Evolutionary conservation across 1,140 invertebrate species (phyloP), one percentile per base, ranked within the genome.

Genomic region (Homarus americanus): DNA sequence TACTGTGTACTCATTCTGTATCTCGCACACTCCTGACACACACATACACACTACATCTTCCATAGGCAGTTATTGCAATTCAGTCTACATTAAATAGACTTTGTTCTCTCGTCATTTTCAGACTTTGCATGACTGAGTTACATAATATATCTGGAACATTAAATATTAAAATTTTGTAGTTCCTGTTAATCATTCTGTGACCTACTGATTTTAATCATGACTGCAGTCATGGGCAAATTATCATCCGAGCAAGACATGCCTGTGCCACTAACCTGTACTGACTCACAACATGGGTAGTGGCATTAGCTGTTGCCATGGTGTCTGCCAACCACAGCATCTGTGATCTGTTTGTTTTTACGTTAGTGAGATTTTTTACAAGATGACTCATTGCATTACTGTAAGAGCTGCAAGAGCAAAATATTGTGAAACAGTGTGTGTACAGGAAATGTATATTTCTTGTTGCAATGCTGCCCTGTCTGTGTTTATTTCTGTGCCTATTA

Each of bases 301-400:
- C 73, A 76, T 3, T 41, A n/a, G 73, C 73, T 38, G 73, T 41
- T 76, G 73, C 73, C 34, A n/a, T 69, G 63, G 63, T 32, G 28
- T 40, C 63, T 73, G 63, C 87, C 87, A 88, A 72, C 87, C 78
- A 89, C 87, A 82, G 79, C 79, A 89, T 89, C 87, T 89, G 87
- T 89, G 87, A 89, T 89, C 87, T 89, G 79, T 82, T 89, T 89
- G 87, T 82, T 89, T 75, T 89, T 85, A 82, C 38, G 78, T 89
- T 89, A 82, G 87, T 82, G 87, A 89, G 79, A 89, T 82, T 78
- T 89, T 89, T 89, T 88, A 79, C 78, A 80, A 66, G 58, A 79
- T 82, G 49, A 89, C 79, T 88, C 76, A 73, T 89, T 73, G 66
- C 66, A 89, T 89, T 82, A 89, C 80, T 79, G 75, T 89, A 89